Conservation (phyloP, 2,113 vertebrate species). For the Galbula dea region DNA sequence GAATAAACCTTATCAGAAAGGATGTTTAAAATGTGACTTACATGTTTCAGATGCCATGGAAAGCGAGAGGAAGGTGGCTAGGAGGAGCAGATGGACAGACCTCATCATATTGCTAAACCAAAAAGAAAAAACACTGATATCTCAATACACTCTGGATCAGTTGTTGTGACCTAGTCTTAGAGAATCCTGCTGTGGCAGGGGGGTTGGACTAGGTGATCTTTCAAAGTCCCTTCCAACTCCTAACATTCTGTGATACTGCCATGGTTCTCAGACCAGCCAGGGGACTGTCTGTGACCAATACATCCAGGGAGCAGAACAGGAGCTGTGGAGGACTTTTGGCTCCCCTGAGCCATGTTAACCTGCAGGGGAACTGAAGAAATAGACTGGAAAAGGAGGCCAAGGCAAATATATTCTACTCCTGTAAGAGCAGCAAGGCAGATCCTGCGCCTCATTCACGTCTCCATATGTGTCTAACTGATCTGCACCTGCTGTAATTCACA, state of each 20-base stretch:
- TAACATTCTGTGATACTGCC: background rate
- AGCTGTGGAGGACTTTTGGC: too few relatives aligned
- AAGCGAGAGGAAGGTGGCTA: background rate
- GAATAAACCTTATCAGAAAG: background rate
- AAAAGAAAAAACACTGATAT: background rate
- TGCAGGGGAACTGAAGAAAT: background rate
- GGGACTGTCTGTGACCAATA: too few relatives aligned
- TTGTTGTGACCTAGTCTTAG: too few relatives aligned
- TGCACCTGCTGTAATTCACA: background rate
- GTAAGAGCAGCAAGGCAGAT: background rate
- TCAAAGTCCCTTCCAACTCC: too few relatives aligned
- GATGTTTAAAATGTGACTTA: slow-evolving; percentile 24
- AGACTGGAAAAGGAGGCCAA: background rate
- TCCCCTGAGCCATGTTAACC: too few relatives aligned
- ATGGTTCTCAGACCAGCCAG: too few relatives aligned
- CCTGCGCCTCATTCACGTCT: background rate
- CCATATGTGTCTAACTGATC: background rate
- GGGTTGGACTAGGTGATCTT: too few relatives aligned
- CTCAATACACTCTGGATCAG: background rate
- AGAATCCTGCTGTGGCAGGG: too few relatives aligned
- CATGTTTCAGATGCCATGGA: background rate
- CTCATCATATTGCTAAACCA: background rate
- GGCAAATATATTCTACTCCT: background rate
- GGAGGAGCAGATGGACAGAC: background rate
- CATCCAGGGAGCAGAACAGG: too few relatives aligned